A percentile compares a stretch with the other conserved stretches of the same genome.
phyloP scores from a whole-genome alignment of 1,140 invertebrate species.

The Drosophila kanapiae region DNA sequence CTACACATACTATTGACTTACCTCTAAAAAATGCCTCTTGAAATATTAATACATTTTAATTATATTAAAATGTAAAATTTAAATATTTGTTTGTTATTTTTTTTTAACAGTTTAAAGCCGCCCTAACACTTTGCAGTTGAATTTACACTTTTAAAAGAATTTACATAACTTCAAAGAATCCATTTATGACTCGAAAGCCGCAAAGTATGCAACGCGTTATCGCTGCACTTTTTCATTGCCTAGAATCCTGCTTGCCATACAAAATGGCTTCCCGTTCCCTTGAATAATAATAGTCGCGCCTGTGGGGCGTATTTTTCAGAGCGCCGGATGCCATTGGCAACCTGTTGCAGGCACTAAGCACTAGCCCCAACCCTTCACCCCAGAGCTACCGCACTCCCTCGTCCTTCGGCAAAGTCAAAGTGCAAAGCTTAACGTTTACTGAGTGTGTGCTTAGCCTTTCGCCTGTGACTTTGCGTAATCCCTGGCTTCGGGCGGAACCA shows the following conservation, averaged over 20 bases:
- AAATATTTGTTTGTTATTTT: no score
- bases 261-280: slow-evolving; percentile 34
- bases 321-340: slow-evolving; percentile 38
- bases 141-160: no score
- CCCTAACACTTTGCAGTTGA: no score
- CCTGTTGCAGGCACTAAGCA: slow-evolving; percentile 33
- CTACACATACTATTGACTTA: no score
- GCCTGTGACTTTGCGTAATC: slow-evolving; percentile 27
- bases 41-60: no score
- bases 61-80: no score
- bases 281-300: slow-evolving; percentile 26
- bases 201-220: slow-evolving; percentile 48
- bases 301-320: slow-evolving; percentile 3
- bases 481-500: slow-evolving; percentile 17
- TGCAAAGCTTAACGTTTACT: slow-evolving; percentile 62
- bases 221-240: slow-evolving; percentile 9
- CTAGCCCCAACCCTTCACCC: neutral
- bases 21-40: no score
- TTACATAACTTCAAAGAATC: neutral
- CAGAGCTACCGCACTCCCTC: neutral
- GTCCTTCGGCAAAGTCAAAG: slow-evolving; percentile 27
- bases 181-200: slow-evolving; percentile 9
- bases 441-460: slow-evolving; percentile 30
- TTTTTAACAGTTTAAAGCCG: neutral
- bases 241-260: slow-evolving; percentile 22